A percentile compares a stretch with the other conserved stretches of the same genome.
Evolutionary conservation across 35 echinoderm and acorn worm genomes (phyloP).

Genomic region (Hemicentrotus pulcherrimus): DNA sequence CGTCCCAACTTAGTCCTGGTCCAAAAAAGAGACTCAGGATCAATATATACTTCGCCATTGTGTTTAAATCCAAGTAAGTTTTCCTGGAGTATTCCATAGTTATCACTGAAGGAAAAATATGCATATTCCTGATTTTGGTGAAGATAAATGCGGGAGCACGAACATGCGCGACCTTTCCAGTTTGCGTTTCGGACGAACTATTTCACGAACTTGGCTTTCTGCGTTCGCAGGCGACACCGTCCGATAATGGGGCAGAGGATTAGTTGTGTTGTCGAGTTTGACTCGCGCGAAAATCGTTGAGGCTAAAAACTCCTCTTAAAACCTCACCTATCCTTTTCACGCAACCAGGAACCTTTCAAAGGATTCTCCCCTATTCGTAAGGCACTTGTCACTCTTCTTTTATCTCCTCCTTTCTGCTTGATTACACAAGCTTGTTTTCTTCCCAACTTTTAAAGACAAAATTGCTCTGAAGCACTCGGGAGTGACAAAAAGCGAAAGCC

Average conservation of each 20-base stretch:
- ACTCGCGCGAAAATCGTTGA: not conserved
- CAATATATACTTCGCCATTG: not conserved
- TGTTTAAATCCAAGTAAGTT: conserved; percentile 34
- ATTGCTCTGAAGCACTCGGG: not conserved
- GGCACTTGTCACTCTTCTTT: conserved; percentile 27
- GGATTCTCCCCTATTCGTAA: conserved; percentile 14
- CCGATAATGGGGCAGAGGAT: not conserved
- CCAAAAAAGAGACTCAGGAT: conserved; percentile 12
- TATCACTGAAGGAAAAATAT: not conserved
- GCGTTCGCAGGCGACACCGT: not conserved
- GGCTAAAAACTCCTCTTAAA: not conserved
- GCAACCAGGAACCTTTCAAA: not conserved
- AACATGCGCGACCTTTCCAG: not conserved
- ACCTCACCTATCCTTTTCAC: not conserved
- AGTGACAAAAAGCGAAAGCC: conserved; percentile 14
- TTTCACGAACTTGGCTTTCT: conserved; percentile 9
- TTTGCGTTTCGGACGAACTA: not conserved
- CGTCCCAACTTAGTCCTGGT: conserved; percentile 30
- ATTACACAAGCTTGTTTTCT: conserved; percentile 46
- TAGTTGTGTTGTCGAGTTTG: not conserved
- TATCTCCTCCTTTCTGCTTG: conserved; percentile 40
- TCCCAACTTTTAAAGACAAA: conserved; percentile 18
- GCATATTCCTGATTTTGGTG: not conserved
- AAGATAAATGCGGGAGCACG: not conserved
- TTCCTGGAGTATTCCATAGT: conserved; percentile 32